These are phyloP conservation scores for Acestrorhynchus altus DNA, from an alignment of 2,797 vertebrate genomes.

Conservation along the genomic window DNA sequence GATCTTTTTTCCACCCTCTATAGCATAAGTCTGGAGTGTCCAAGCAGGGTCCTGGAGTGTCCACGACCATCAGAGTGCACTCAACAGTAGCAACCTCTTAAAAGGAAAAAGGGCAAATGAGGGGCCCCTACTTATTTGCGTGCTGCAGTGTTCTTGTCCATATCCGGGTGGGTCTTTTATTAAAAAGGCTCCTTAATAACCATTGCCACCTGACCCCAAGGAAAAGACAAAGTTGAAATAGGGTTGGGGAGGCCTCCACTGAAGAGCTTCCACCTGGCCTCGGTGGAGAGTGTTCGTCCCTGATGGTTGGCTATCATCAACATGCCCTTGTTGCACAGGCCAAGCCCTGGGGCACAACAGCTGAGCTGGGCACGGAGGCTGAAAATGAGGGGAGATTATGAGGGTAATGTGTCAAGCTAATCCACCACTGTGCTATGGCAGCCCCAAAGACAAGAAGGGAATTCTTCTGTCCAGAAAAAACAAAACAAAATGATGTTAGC, in stretches of 20 bases:
- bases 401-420: conserved; percentile 75
- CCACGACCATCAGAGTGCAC: conserved; percentile 48
- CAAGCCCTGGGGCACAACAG: conserved; percentile 65
- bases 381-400: conserved; percentile 72
- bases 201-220: conserved; percentile 54
- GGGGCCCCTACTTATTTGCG: conserved; percentile 57
- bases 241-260: conserved; percentile 50
- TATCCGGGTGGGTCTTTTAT: conserved; percentile 66
- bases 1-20: conserved; percentile 32
- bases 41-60: conserved; percentile 17
- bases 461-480: conserved; percentile 62
- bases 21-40: conserved; percentile 44
- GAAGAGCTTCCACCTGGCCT: conserved; percentile 58
- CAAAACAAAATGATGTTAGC: conserved; percentile 24
- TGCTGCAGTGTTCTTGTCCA: conserved; percentile 59
- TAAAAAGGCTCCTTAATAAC: conserved; percentile 44
- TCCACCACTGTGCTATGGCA: conserved; percentile 67
- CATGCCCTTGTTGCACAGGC: conserved; percentile 56
- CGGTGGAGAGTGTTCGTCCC: conserved; percentile 2
- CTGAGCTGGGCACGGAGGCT: conserved; percentile 61
- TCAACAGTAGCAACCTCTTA: conserved; percentile 54
- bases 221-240: conserved; percentile 60
- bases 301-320: conserved; percentile 55
- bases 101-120: conserved; percentile 49
- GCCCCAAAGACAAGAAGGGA: conserved; percentile 67